These are phyloP conservation scores for Neuroscelio doddi DNA, from an alignment of 2,888 invertebrate genomes.

Conservation along the genomic window DNA sequence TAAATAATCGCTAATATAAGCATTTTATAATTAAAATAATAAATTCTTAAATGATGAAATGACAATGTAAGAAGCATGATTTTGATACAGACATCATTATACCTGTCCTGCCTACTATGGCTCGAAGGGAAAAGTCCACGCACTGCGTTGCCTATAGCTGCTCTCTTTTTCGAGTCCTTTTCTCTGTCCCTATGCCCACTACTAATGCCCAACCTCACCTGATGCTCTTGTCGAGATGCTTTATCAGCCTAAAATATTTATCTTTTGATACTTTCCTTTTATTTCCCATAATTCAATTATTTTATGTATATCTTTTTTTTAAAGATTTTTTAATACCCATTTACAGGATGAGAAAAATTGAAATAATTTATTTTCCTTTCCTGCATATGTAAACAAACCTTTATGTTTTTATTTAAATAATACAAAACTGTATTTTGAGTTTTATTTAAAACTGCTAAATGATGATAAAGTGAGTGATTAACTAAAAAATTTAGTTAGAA, in stretches of 20 bases:
- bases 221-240: slow-evolving; percentile 63
- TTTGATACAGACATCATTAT: slow-evolving; percentile 72
- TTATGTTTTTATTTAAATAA: no score
- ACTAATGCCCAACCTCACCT: slow-evolving; percentile 60
- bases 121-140: slow-evolving; percentile 70
- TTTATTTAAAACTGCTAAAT: background rate
- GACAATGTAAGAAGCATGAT: slow-evolving; percentile 68
- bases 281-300: no score
- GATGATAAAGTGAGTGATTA: slow-evolving; percentile 1
- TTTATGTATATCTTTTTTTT: no score
- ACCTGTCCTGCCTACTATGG: slow-evolving; percentile 72
- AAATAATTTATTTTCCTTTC: no score
- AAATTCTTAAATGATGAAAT: slow-evolving; percentile 48
- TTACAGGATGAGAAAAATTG: no score
- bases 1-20: no score
- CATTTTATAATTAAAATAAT: slow-evolving; percentile 15
- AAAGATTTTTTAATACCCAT: no score
- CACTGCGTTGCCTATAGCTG: slow-evolving; percentile 72
- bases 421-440: background rate
- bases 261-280: slow-evolving; percentile 3
- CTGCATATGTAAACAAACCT: slow-evolving; percentile 4
- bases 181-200: slow-evolving; percentile 64
- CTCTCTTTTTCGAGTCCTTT: slow-evolving; percentile 68
- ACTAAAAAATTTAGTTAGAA: no score
- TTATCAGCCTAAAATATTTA: slow-evolving; percentile 59